Base-by-base conservation (phyloP, 1,140 invertebrate species). In the Andrena cerasifolii region DNA sequence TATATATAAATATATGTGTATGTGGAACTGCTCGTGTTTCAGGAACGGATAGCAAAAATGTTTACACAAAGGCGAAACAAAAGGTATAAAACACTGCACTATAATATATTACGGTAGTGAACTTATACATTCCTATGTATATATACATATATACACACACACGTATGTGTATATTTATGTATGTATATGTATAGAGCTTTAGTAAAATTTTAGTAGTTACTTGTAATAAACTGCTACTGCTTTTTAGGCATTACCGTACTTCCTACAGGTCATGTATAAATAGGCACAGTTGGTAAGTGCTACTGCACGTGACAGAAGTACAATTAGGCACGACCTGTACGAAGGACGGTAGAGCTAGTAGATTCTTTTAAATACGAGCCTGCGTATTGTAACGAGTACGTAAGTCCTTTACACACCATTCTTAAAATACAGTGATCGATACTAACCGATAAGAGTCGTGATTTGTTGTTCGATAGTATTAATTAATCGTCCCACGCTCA, bases 61-160 rank as follows among this genome's bases (percentile, higher is more conserved):
- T 91, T 88, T 63, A 85, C 86, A 12, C 89, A 90, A 78, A 90
- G 90, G 79, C 85, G 90, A 79, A 91, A 90, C 59, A 91, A 91
- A 86, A 91, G 90, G 90, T 91, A 85, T 76, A 66, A 68, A 40
- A 33, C 31, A 70, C 61, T 82, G 33, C 31, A 21, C 51, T 54
- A 51, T 40, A 40, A 40, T 83, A 28, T 72, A 78, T 79, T 68
- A 59, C 31, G 65, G 71, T 70, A 83, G 77, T 70, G 65, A 51
- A 33, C 4, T 62, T 40, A 74, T 40, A 33, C 56, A 36, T 45
- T 10, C 67, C 43, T 54, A 49, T 77, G 14, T 47, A 51, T 62
- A 58, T 33, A 65, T 84, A 66, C 51, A 56, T 31, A 28, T 76
- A 78, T 63, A 36, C 36, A 18, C 66, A 49, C 74, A 16, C 40